Percentiles rank a stretch among this genome's conserved stretches.
Conservation (phyloP, 2,113 vertebrate genomes). For the Ctenodactylus gundi region DNA sequence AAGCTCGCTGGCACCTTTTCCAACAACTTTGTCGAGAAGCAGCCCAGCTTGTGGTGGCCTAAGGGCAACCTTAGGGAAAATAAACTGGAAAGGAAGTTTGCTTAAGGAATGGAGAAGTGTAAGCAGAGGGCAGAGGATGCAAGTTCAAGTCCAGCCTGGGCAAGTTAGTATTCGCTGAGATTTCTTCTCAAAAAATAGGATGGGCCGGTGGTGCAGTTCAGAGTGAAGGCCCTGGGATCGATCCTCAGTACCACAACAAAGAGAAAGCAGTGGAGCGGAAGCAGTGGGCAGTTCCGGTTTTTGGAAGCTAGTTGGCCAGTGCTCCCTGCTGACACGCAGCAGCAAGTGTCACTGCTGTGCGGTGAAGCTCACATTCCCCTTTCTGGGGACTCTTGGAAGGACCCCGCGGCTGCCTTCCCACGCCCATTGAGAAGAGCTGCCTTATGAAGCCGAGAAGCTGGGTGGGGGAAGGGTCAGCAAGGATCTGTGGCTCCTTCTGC, state of each 20-base stretch:
- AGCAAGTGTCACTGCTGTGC: neutral
- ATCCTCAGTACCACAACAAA: too few species aligned
- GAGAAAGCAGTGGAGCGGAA: too few species aligned
- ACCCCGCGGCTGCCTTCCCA: neutral
- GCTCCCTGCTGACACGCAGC: conserved; percentile 22
- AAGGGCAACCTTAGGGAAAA: conserved; percentile 68
- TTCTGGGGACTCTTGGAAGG: conserved; percentile 44
- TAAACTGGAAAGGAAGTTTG: conserved; percentile 55
- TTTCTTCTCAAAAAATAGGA: too few species aligned
- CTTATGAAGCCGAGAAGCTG: conserved; percentile 57
- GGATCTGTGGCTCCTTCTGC: conserved; percentile 55
- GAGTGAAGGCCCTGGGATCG: too few species aligned
- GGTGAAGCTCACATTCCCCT: conserved; percentile 27
- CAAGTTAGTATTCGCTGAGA: too few species aligned
- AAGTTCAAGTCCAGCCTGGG: too few species aligned
- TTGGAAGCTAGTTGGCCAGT: conserved; percentile 44
- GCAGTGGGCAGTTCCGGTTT: conserved; percentile 50
- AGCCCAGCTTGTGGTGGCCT: conserved; percentile 47
- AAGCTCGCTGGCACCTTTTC: conserved; percentile 52
- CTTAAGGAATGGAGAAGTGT: conserved; percentile 60
- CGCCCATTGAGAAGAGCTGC: neutral
- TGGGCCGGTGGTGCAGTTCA: too few species aligned
- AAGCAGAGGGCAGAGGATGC: too few species aligned
- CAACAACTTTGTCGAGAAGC: neutral
- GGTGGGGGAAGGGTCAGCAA: conserved; percentile 36